Conservation (phyloP, 2,888 invertebrate genomes). For the Lasius fuliginosus region DNA sequence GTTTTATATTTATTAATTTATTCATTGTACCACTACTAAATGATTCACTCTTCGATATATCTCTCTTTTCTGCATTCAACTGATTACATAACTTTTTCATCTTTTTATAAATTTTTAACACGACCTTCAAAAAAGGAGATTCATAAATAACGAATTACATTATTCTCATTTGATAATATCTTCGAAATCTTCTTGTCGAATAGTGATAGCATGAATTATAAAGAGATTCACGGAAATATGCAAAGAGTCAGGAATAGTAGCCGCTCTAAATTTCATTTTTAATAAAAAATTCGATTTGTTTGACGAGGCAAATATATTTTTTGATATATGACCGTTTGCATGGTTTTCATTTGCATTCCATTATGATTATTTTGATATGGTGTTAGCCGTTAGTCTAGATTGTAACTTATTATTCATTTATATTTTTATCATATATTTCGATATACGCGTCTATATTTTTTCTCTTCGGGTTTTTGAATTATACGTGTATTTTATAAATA, state of each 20-base stretch:
- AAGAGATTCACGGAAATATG: constrained; percentile 20
- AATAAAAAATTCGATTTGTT: constrained; percentile 38
- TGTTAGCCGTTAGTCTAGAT: background rate
- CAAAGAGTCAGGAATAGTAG: constrained; percentile 9
- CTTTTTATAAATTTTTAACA: background rate
- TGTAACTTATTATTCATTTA: constrained; percentile 34
- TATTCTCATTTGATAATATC: background rate
- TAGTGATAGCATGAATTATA: background rate
- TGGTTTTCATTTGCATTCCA: constrained; percentile 29
- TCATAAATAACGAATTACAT: background rate
- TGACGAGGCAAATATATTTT: constrained; percentile 39
- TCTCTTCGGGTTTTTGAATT: constrained; percentile 14
- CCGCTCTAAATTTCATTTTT: constrained; percentile 21
- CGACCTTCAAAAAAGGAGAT: background rate
- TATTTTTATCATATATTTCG: constrained; percentile 4
- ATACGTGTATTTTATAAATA: background rate
- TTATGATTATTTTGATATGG: constrained; percentile 32
- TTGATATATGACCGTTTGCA: constrained; percentile 35
- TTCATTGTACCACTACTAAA: background rate
- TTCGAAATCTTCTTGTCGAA: background rate
- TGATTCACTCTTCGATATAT: background rate
- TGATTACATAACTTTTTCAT: background rate
- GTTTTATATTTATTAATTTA: constrained; percentile 8
- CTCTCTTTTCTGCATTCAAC: background rate
- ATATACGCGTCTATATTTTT: background rate